phyloP scores from a whole-genome alignment of 2,888 invertebrate species.

The Ormyrus pomaceus region DNA sequence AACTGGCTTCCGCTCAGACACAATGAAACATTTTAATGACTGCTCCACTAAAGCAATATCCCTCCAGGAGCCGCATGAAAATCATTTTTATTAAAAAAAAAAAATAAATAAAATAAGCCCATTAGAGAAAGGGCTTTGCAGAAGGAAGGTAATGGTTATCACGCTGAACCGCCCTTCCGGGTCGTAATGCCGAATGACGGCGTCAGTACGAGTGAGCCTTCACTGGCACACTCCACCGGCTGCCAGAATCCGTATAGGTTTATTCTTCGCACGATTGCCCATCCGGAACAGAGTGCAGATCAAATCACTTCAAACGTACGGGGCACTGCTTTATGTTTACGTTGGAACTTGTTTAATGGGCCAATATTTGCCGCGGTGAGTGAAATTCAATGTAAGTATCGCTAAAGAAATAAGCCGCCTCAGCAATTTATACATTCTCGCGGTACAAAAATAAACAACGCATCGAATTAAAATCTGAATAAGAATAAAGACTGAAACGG shows the following conservation, averaged over 20 bases:
- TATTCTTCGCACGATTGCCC: constrained; percentile 57
- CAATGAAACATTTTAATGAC: constrained; percentile 1
- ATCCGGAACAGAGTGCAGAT: constrained; percentile 24
- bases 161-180: constrained; percentile 62
- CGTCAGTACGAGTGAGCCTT: constrained; percentile 66
- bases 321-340: too few relatives aligned
- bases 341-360: too few relatives aligned
- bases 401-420: too few relatives aligned
- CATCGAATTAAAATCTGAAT: too few relatives aligned
- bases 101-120: not conserved
- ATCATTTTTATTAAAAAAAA: not conserved
- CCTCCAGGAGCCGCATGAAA: not conserved
- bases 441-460: too few relatives aligned
- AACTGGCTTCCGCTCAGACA: constrained; percentile 16
- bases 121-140: not conserved
- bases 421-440: too few relatives aligned
- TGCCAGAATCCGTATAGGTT: constrained; percentile 62
- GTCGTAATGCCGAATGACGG: constrained; percentile 71
- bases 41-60: not conserved
- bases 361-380: too few relatives aligned
- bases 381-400: too few relatives aligned
- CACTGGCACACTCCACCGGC: constrained; percentile 68
- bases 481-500: too few relatives aligned
- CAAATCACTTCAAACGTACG: not conserved
- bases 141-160: not conserved